phyloP scores from a whole-genome alignment of 2,888 invertebrate species.

The Isoperla grammatica region DNA sequence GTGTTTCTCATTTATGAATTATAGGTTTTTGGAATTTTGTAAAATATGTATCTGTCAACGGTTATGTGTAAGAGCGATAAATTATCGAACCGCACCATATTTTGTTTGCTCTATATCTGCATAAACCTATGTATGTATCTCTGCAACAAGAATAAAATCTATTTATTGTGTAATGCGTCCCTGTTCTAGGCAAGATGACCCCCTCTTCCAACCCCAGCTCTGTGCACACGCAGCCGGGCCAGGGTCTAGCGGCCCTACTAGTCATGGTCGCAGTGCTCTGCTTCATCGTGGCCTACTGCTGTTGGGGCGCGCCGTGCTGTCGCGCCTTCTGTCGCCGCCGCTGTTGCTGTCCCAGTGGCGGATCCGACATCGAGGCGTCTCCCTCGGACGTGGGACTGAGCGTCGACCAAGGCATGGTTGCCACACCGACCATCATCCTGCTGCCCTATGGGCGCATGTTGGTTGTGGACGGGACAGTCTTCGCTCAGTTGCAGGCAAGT shows the following conservation, averaged over 20 bases:
- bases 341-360: conserved; percentile 39
- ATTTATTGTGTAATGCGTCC: too few species aligned
- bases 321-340: conserved; percentile 45
- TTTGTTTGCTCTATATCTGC: too few species aligned
- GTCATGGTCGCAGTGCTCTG: conserved; percentile 53
- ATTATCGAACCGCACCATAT: too few species aligned
- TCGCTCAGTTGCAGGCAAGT: conserved; percentile 46
- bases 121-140: too few species aligned
- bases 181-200: conserved; percentile 28
- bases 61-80: too few species aligned
- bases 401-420: conserved; percentile 40
- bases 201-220: conserved; percentile 23
- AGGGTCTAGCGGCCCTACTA: conserved; percentile 49
- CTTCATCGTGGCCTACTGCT: conserved; percentile 53
- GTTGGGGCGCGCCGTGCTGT: conserved; percentile 54
- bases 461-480: conserved; percentile 51
- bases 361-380: conserved; percentile 26
- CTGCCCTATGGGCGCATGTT: conserved; percentile 52
- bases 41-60: too few species aligned
- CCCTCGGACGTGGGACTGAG: conserved; percentile 30
- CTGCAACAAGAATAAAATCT: too few species aligned
- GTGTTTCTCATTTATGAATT: too few species aligned
- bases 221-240: conserved; percentile 40
- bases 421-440: conserved; percentile 51
- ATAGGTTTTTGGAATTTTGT: too few species aligned